These are phyloP conservation scores for Loris lydekkerianus DNA, from an alignment of 2,797 vertebrate species.

Conservation along the genomic window DNA sequence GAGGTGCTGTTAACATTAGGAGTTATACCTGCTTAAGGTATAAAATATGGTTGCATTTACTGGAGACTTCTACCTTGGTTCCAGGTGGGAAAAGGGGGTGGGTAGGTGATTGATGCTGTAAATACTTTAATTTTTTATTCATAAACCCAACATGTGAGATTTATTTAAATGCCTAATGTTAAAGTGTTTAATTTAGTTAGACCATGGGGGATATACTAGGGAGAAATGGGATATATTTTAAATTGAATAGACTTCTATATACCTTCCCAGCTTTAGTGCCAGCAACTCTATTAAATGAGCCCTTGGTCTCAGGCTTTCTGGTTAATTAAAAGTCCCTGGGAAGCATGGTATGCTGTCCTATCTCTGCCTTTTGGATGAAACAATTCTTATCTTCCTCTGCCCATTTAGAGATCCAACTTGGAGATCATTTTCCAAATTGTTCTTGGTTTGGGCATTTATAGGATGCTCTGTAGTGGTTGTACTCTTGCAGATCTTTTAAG, in stretches of 20 bases:
- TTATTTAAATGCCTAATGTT: background rate
- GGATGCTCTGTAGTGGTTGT: background rate
- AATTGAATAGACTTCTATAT: background rate
- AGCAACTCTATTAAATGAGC: background rate
- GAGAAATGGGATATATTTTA: background rate
- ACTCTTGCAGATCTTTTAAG: background rate
- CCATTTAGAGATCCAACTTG: background rate
- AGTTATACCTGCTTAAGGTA: background rate
- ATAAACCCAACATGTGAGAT: background rate
- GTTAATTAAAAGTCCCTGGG: background rate
- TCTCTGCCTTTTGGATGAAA: slow-evolving; percentile 3
- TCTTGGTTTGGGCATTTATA: background rate
- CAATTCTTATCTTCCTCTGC: background rate
- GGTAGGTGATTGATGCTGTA: background rate
- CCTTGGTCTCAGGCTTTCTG: background rate
- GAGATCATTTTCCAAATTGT: background rate
- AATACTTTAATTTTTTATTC: background rate
- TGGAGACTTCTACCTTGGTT: background rate
- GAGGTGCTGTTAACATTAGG: background rate
- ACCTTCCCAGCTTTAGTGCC: background rate
- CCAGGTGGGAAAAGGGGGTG: background rate
- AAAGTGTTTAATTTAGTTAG: slow-evolving; percentile 1
- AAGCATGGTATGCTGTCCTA: background rate
- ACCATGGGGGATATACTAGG: fast-evolving
- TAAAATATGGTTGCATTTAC: background rate